Evolutionary conservation across 2,797 vertebrate species (phyloP), one percentile per base, ranked within the genome.

Genomic region (Parotocinclus haroldoi): DNA sequence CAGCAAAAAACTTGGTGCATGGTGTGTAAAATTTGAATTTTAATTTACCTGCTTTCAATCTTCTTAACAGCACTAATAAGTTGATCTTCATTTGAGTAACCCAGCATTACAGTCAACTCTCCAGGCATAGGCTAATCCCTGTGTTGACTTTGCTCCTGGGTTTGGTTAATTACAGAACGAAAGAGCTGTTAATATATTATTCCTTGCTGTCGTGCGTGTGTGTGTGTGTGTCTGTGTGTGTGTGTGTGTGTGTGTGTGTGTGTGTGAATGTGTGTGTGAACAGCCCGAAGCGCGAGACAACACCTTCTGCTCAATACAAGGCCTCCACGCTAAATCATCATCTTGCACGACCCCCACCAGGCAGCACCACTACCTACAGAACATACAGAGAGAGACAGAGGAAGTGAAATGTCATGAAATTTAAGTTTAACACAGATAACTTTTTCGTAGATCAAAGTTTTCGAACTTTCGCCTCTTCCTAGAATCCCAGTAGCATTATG

Each of bases 231-330:
- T 63, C 36, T 52, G 53, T 60, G 63, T 49, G 66, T 69, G 63
- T 56, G 68, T 71, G 63, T 57, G 66, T 73, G 84, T 82, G 85
- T 79, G 83, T 51, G 52, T 40, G 57, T 63, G 40, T 52, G 53
- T 60, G 63, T 49, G 66, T 69, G 63, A 52, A 65, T 71, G 63
- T 57, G 66, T 73, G 84, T 82, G 85, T 79, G 83, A 86, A 86
- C 80, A 80, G 81, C 86, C 86, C 45, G 76, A 80, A 88, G 89
- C 84, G 88, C 84, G 82, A 91, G 89, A 91, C 89, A 80, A 86
- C 84, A 87, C 87, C 89, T 89, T 90, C 89, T 91, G 89, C 88
- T 89, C 79, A 64, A 85, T 85, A 79, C 74, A 80, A 85, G 88
- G 84, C 84, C 83, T 81, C 78, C 77, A 10, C 55, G 66, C 62